Evolutionary conservation across 2,113 vertebrate species (phyloP).

Genomic region (Tyrannus savana): DNA sequence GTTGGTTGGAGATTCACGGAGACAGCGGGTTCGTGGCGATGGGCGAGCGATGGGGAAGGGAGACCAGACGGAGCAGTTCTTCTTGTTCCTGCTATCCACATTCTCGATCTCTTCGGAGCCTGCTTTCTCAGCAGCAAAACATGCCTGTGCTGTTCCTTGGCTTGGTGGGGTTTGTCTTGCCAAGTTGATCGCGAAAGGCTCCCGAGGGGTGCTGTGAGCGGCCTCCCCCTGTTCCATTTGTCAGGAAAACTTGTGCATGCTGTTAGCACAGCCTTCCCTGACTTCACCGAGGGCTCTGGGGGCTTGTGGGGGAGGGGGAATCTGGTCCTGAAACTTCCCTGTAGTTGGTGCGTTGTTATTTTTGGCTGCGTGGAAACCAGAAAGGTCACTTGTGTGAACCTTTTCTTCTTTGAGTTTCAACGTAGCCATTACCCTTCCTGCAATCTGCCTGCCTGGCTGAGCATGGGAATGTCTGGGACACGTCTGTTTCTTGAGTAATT

Average conservation of each 20-base stretch:
- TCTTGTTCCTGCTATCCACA: slow-evolving; percentile 46
- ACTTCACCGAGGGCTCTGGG: not conserved
- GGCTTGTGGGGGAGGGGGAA: too few relatives aligned
- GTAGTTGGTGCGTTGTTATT: not conserved
- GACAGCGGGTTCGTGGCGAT: not conserved
- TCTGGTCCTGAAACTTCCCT: not conserved
- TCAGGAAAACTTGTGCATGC: not conserved
- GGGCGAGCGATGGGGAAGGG: not conserved
- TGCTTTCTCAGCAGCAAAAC: slow-evolving; percentile 7
- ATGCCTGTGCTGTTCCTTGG: slow-evolving; percentile 12
- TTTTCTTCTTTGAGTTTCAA: slow-evolving; percentile 33
- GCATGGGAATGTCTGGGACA: not conserved
- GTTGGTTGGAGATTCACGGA: not conserved
- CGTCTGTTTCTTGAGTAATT: not conserved
- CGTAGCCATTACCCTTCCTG: not conserved
- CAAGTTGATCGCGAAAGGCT: not conserved
- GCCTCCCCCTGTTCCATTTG: not conserved
- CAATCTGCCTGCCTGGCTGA: not conserved
- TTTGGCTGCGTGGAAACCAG: not conserved
- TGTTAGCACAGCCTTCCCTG: not conserved
- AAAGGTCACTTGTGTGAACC: not conserved
- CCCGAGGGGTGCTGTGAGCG: not conserved
- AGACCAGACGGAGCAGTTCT: slow-evolving; percentile 60
- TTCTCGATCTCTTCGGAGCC: slow-evolving; percentile 1
- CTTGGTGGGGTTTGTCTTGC: not conserved